phyloP scores from a whole-genome alignment of 2,113 vertebrate species.

The Formicarius rufipectus region DNA sequence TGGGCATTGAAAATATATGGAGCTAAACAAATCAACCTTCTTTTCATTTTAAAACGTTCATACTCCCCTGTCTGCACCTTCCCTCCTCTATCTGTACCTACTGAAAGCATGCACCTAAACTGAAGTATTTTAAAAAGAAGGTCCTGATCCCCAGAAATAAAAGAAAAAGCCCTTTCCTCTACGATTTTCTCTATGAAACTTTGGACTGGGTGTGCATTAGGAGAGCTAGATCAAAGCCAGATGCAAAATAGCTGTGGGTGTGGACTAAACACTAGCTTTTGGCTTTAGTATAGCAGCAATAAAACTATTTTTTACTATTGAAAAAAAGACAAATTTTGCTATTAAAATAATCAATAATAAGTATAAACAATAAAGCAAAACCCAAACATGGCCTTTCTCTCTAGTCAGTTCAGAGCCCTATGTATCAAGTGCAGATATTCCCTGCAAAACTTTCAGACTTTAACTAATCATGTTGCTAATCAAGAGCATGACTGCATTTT shows the following conservation, averaged over 20 bases:
- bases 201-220: no score
- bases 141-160: background rate
- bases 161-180: background rate
- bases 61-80: background rate
- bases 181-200: background rate
- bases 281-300: background rate
- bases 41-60: background rate
- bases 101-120: background rate
- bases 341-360: background rate
- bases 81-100: background rate
- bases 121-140: background rate
- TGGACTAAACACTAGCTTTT: background rate
- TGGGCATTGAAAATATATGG: background rate
- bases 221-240: background rate
- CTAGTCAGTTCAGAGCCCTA: background rate
- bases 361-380: background rate
- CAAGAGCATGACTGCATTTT: slow-evolving; percentile 19
- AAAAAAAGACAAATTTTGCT: background rate
- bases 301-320: background rate
- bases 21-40: background rate
- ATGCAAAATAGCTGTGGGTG: background rate
- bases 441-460: background rate
- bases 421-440: background rate
- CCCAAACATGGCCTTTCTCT: background rate
- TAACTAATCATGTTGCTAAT: slow-evolving; percentile 18